Evolutionary conservation across 2,113 vertebrate species (phyloP).

Genomic region (Lepus europaeus): DNA sequence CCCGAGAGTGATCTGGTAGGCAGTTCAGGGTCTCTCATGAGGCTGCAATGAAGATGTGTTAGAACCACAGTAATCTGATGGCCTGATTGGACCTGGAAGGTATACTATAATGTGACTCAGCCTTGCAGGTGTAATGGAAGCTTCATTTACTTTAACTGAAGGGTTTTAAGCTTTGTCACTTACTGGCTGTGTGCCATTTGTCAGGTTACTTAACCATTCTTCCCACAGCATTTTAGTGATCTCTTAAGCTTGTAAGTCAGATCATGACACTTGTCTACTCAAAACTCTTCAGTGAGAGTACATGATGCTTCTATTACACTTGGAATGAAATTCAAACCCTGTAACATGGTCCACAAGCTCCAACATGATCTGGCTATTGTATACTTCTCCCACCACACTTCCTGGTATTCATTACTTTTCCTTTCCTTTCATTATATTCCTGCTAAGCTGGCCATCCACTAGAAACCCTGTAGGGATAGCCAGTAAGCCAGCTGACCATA

Average conservation of each 20-base stretch:
- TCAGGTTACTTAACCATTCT: not conserved
- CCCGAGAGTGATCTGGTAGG: too few species aligned
- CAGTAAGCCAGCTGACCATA: not conserved
- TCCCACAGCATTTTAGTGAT: not conserved
- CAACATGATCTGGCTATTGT: not conserved
- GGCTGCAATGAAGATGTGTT: not conserved
- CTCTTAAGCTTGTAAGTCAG: constrained; percentile 38
- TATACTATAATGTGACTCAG: not conserved
- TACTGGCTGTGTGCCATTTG: not conserved
- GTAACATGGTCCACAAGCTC: not conserved
- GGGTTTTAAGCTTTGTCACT: not conserved
- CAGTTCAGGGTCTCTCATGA: not conserved
- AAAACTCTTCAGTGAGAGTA: not conserved
- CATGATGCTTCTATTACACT: not conserved
- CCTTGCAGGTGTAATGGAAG: not conserved
- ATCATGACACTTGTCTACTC: not conserved
- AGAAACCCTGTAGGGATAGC: not conserved
- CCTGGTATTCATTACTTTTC: not conserved
- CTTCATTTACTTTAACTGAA: not conserved
- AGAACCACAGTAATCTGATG: not conserved
- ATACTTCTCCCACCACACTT: not conserved
- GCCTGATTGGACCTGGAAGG: not conserved
- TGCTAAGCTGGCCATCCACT: not conserved
- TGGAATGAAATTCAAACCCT: not conserved
- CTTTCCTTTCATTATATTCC: not conserved